Base-by-base conservation (phyloP, 1,140 invertebrate species). In the Aphelinus certus region DNA sequence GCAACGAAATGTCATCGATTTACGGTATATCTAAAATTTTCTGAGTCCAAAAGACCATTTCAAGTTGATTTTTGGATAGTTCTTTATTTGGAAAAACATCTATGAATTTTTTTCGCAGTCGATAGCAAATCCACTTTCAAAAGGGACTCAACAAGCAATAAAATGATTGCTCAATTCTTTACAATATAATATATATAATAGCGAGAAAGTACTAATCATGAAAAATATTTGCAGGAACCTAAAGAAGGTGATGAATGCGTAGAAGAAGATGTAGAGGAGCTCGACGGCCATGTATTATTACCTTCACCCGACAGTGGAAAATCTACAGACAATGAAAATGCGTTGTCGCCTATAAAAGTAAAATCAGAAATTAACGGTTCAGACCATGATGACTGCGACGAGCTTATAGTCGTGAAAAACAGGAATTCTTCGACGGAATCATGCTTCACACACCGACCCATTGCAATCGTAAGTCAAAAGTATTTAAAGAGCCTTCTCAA, bases 291-390 rank as follows among this genome's bases (percentile, higher is more conserved):
- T 73, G 84, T 85, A 70, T 79, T 84, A 58, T 76, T 85, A 76
- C 83, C 84, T 10, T 86, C 85, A 67, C 86, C 83, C 43, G 85
- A 86, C 77, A 86, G 85, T 71, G 84, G 85, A 70, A 86, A 86
- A 79, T 87, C 84, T 70, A 85, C 85, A 58, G 85, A 87, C 78
- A 87, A 87, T 77, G 87, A 87, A 75, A 83, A 83, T 48, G 84
- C 83, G 76, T 77, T 83, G 56, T 87, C 86, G 61, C 84, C 85
- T 56, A 85, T 85, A 76, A 87, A 88, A 81, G 82, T 84, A 64
- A 83, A 81, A 75, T 80, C 84, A 57, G 83, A 81, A 68, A 80
- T 84, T 53, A 84, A 85, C 64, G 85, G 83, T 66, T 80, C 82
- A 60, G 82, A 85, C 77, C 83, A 87, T 69, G 83, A 86, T 51